Evolutionary conservation across 2,888 invertebrate species (phyloP).

Genomic region (Alcis repandata): DNA sequence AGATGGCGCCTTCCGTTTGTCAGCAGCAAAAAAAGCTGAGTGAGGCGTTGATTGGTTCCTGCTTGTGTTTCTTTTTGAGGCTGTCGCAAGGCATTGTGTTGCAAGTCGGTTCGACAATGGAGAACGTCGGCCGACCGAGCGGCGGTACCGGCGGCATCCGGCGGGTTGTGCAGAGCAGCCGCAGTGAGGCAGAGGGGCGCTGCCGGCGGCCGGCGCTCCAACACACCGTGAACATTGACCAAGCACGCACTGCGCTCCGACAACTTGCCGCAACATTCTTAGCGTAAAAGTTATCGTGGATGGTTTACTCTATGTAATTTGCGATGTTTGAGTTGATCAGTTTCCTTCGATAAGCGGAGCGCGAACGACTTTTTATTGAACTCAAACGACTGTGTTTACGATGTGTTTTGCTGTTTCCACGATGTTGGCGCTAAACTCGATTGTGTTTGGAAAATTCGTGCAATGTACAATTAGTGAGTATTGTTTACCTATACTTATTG

Average conservation of each 20-base stretch:
- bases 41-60: conserved; percentile 47
- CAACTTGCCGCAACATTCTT: conserved; percentile 85
- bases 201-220: conserved; percentile 61
- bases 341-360: conserved; percentile 68
- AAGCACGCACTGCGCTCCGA: conserved; percentile 78
- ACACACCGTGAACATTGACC: conserved; percentile 81
- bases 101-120: conserved; percentile 59
- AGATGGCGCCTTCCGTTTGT: conserved; percentile 51
- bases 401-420: conserved; percentile 69
- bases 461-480: conserved; percentile 77
- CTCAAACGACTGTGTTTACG: conserved; percentile 70
- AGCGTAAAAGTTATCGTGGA: conserved; percentile 85
- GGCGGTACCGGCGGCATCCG: conserved; percentile 18
- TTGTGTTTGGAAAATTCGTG: conserved; percentile 67
- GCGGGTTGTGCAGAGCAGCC: conserved; percentile 29
- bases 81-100: conserved; percentile 53
- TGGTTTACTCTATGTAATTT: conserved; percentile 86
- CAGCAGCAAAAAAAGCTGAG: conserved; percentile 44
- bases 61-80: conserved; percentile 42
- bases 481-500: conserved; percentile 26
- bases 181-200: conserved; percentile 70
- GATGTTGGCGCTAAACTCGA: conserved; percentile 60
- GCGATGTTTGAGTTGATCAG: conserved; percentile 78
- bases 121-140: conserved; percentile 53
- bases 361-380: conserved; percentile 69